Conservation (phyloP, 2,888 invertebrate species). For the Nemotelus pantherinus region DNA sequence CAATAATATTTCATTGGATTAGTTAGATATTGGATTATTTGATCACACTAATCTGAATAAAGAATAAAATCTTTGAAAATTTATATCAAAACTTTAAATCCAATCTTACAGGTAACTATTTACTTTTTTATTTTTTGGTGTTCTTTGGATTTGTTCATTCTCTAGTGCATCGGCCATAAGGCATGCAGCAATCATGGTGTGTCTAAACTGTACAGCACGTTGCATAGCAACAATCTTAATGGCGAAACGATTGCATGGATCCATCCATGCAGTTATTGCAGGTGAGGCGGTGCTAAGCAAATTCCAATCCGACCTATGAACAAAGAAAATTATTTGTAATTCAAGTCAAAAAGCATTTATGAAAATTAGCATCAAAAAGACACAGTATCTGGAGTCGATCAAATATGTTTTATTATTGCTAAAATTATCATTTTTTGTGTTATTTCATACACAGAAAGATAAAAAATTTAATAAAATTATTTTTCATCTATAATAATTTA, state of each 20-base stretch:
- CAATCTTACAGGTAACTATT: neutral
- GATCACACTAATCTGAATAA: too few relatives aligned
- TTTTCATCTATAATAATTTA: too few relatives aligned
- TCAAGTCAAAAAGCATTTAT: neutral
- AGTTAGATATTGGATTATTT: too few relatives aligned
- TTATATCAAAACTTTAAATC: neutral
- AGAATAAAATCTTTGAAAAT: conserved; percentile 44
- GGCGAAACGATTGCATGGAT: conserved; percentile 90
- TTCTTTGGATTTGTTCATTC: conserved; percentile 75
- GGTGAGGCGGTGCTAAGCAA: conserved; percentile 94
- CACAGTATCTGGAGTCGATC: neutral
- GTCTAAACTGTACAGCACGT: conserved; percentile 79
- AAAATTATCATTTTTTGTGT: too few relatives aligned
- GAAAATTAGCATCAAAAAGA: neutral
- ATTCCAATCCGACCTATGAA: conserved; percentile 88
- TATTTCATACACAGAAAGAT: too few relatives aligned
- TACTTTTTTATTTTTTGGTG: conserved; percentile 63
- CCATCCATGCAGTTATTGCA: conserved; percentile 98
- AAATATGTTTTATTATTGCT: too few relatives aligned
- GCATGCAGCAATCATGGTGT: conserved; percentile 89
- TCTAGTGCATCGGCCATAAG: conserved; percentile 95
- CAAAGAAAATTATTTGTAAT: neutral
- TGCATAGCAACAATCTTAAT: conserved; percentile 84
- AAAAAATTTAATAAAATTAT: too few relatives aligned
- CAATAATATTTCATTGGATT: conserved; percentile 26